Conservation (phyloP, 2,113 vertebrate species). For the Perca flavescens region DNA sequence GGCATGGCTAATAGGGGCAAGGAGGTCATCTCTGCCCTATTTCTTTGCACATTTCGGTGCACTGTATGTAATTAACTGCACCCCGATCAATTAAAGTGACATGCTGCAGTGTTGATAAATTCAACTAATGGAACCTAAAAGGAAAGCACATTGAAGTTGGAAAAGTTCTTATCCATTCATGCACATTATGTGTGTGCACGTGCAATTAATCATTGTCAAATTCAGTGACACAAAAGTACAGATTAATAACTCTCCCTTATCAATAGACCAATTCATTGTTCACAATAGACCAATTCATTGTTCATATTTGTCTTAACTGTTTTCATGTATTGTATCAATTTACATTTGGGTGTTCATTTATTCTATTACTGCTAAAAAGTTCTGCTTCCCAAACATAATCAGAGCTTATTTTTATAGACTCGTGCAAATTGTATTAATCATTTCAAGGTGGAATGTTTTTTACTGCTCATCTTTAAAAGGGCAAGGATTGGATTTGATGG, state of each 20-base stretch:
- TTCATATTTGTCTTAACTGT: neutral
- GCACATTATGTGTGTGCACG: neutral
- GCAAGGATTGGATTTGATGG: neutral
- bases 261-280: neutral
- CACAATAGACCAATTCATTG: neutral
- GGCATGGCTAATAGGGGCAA: constrained; percentile 53
- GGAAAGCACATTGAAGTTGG: neutral
- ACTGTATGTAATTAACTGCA: constrained; percentile 59
- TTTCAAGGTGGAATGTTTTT: constrained; percentile 6
- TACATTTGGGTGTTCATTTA: neutral
- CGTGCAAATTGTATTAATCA: neutral
- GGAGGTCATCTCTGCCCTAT: constrained; percentile 52
- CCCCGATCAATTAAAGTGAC: constrained; percentile 47
- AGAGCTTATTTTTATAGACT: neutral
- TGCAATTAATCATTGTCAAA: neutral
- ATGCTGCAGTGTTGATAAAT: constrained; percentile 2
- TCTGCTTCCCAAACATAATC: neutral
- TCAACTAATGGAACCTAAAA: constrained; percentile 5
- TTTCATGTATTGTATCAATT: neutral
- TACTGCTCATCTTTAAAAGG: constrained; percentile 8
- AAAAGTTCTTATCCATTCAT: neutral
- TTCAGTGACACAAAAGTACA: neutral
- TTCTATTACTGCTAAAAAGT: neutral
- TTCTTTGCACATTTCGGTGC: constrained; percentile 36
- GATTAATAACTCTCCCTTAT: neutral